Evolutionary conservation across 2,888 invertebrate species (phyloP), one percentile per base, ranked within the genome.

Genomic region (Volucella bombylans): DNA sequence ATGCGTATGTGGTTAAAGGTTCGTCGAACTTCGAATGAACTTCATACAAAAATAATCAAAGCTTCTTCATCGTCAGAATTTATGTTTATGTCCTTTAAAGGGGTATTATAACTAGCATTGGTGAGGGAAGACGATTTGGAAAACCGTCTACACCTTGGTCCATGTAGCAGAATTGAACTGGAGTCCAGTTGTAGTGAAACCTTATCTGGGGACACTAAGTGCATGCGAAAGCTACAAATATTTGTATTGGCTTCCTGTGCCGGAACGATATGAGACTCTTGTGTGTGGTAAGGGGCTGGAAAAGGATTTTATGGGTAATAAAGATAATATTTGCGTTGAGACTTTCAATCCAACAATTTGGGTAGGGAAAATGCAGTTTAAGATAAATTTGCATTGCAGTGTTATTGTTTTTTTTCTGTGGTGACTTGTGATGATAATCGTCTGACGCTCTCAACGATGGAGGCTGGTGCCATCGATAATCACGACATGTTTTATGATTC

Each of bases 211-310:
- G 43, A 68, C 45, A 72, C 61, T 72, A 15, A 80, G 45, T 80
- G 80, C 73, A 68, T 73, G 54, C 67, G 15, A 68, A 14, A 62
- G 41, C 12, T 41, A 50, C 62, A 80, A 80, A 80, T 80, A 80
- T 80, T 73, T 73, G 68, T 61, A 49, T 67, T 80, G 61, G 73
- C 67, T 65, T 80, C 62, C 73, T 55, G 73, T 73, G 31, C 45
- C 10, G 45, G 52, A 12, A 68, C 68, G 61, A 50, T 67, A 62
- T 62, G 14, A 11, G 12, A 41, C 54, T 68, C 31, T 31, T 31
- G 31, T 55, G 31, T 54, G 61, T 55, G 38, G 9, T 18, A 31
- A 15, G 39, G 39, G 61, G 38, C 52, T 18, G 61, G 10, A 39
- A 68, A 61, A 49, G 45, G 61, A 47, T 54, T 77, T 77, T 47